A percentile compares a stretch with the other conserved stretches of the same genome.
phyloP scores from a whole-genome alignment of 2,888 invertebrate species.

The Doris montereyensis region DNA sequence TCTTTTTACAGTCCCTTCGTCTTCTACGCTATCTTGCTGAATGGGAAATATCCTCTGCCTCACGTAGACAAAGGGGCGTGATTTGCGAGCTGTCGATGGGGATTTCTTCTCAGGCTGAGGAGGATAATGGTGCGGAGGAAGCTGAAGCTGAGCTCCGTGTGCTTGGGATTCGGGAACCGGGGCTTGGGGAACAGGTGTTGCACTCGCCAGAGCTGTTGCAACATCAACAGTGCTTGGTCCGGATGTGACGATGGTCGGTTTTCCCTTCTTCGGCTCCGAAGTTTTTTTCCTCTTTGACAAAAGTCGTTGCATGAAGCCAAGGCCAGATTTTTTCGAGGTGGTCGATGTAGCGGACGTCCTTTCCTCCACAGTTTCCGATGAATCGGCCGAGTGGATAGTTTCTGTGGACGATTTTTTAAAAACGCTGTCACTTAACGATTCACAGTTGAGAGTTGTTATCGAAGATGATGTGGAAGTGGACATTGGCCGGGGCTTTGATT shows the following conservation, averaged over 20 bases:
- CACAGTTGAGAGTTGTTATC: slow-evolving; percentile 29
- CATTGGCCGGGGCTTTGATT: neutral
- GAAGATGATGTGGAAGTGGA: slow-evolving; percentile 2
- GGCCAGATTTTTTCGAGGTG: slow-evolving; percentile 45
- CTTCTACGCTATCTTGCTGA: slow-evolving; percentile 56
- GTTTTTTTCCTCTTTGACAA: slow-evolving; percentile 63
- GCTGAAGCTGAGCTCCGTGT: neutral
- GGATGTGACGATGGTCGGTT: slow-evolving; percentile 46
- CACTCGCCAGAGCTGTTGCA: slow-evolving; percentile 40
- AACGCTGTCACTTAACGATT: slow-evolving; percentile 46
- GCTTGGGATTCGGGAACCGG: slow-evolving; percentile 30
- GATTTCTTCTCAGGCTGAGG: slow-evolving; percentile 41
- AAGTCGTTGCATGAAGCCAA: slow-evolving; percentile 63
- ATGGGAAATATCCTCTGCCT: slow-evolving; percentile 62
- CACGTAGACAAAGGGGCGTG: slow-evolving; percentile 63
- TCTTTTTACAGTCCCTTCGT: slow-evolving; percentile 43
- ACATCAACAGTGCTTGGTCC: slow-evolving; percentile 46
- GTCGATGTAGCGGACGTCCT: slow-evolving; percentile 1
- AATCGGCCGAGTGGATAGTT: slow-evolving; percentile 11
- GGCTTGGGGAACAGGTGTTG: slow-evolving; percentile 15
- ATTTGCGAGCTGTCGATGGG: slow-evolving; percentile 50
- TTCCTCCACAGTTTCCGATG: slow-evolving; percentile 31
- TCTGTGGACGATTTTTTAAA: slow-evolving; percentile 28
- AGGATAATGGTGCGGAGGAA: slow-evolving; percentile 42
- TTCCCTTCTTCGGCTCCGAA: slow-evolving; percentile 23